These are phyloP conservation scores for Drosophila lacertosa DNA, from an alignment of 1,140 invertebrate species.

Conservation along the genomic window DNA sequence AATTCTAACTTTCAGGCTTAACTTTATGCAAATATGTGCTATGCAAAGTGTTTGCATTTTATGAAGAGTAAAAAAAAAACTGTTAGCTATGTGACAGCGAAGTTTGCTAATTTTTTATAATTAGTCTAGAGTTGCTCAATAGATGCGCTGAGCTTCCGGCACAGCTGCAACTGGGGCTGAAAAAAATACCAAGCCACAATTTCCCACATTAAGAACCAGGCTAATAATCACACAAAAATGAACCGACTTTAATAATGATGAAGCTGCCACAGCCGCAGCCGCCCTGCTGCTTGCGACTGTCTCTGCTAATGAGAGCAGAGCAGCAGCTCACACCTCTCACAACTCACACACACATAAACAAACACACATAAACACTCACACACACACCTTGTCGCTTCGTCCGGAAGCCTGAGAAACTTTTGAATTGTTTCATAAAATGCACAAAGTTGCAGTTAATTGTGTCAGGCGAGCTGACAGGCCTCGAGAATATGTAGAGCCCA, in stretches of 20 bases:
- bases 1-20: too few species aligned
- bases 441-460: constrained; percentile 78
- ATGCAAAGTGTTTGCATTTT: background rate
- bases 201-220: constrained; percentile 70
- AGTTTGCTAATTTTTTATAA: constrained; percentile 1
- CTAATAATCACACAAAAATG: constrained; percentile 74
- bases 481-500: background rate
- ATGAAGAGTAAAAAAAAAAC: too few species aligned
- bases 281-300: background rate
- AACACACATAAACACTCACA: too few species aligned
- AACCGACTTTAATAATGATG: constrained; percentile 63
- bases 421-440: constrained; percentile 82
- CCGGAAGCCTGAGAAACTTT: constrained; percentile 78
- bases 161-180: background rate
- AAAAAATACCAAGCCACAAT: constrained; percentile 11
- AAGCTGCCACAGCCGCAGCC: constrained; percentile 39
- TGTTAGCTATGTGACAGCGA: background rate
- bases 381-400: constrained; percentile 8
- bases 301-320: constrained; percentile 63
- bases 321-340: constrained; percentile 21
- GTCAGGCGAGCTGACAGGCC: constrained; percentile 67
- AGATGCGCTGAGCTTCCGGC: constrained; percentile 4
- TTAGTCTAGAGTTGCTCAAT: background rate
- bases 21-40: too few species aligned
- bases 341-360: constrained; percentile 1